phyloP scores from a whole-genome alignment of 2,797 vertebrate genomes.

The Sphenodon punctatus region DNA sequence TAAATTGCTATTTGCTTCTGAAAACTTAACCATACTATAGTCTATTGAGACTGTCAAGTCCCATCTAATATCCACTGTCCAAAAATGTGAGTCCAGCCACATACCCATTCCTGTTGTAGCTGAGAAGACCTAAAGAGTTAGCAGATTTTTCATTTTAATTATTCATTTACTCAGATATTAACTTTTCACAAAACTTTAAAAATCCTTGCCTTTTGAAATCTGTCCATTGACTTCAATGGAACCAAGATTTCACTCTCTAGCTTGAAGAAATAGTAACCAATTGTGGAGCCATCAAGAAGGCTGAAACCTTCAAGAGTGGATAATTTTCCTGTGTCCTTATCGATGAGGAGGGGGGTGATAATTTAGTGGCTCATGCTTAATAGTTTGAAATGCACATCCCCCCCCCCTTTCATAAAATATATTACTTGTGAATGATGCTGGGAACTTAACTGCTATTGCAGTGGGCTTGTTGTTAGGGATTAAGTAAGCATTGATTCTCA shows the following conservation, averaged over 20 bases:
- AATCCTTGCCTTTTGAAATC: background rate
- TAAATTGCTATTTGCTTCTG: constrained; percentile 9
- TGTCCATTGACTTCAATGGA: background rate
- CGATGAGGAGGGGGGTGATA: background rate
- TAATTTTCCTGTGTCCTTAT: background rate
- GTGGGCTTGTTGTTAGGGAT: background rate
- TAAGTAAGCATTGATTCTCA: too few species aligned
- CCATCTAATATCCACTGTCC: background rate
- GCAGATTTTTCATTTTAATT: background rate
- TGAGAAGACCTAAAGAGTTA: background rate
- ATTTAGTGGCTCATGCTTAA: background rate
- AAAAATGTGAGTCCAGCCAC: background rate
- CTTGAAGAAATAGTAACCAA: rapidly evolving
- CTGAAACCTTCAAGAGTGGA: constrained; percentile 4
- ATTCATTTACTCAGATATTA: background rate
- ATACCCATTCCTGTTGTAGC: background rate
- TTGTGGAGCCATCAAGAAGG: background rate
- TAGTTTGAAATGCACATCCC: background rate
- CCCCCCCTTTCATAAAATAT: background rate
- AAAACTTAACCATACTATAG: background rate
- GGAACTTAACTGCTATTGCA: background rate
- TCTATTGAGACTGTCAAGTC: background rate
- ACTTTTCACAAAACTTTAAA: background rate
- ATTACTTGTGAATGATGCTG: background rate
- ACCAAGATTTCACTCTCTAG: background rate